Percentiles rank a stretch among this genome's conserved stretches.
Evolutionary conservation across 2,797 vertebrate species (phyloP).

Genomic region (Anguilla pacifica): DNA sequence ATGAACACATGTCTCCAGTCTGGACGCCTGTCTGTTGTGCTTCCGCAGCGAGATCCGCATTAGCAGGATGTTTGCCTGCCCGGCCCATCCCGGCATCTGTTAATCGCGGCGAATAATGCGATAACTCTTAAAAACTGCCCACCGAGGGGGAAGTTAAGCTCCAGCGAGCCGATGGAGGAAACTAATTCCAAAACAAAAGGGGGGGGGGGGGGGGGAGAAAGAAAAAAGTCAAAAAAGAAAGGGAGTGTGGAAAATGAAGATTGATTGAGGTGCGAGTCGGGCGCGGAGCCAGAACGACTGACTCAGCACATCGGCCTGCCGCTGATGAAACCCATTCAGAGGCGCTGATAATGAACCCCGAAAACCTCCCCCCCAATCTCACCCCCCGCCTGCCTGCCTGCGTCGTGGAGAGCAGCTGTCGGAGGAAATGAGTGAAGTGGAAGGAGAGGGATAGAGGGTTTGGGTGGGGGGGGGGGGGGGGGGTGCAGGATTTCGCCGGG

Average conservation of each 20-base stretch:
- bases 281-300: conserved; percentile 39
- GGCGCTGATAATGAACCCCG: conserved; percentile 54
- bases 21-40: background rate
- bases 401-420: conserved; percentile 47
- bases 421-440: conserved; percentile 43
- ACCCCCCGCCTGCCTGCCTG: background rate
- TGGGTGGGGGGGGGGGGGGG: conserved; percentile 35
- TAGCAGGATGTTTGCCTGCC: background rate
- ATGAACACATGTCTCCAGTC: background rate
- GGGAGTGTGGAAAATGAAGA: conserved; percentile 15
- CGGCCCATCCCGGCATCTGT: background rate
- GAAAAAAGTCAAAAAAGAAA: background rate
- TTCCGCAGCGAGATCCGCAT: background rate
- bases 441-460: background rate
- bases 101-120: background rate
- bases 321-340: conserved; percentile 55
- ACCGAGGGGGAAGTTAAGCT: background rate
- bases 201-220: no score
- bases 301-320: conserved; percentile 56
- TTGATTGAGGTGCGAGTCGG: conserved; percentile 21
- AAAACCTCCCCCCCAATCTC: conserved; percentile 19
- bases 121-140: background rate
- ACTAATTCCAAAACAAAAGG: background rate
- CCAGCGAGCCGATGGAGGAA: background rate
- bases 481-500: conserved; percentile 38